Evolutionary conservation across 2,888 invertebrate species (phyloP).

Genomic region (Thyatira batis): DNA sequence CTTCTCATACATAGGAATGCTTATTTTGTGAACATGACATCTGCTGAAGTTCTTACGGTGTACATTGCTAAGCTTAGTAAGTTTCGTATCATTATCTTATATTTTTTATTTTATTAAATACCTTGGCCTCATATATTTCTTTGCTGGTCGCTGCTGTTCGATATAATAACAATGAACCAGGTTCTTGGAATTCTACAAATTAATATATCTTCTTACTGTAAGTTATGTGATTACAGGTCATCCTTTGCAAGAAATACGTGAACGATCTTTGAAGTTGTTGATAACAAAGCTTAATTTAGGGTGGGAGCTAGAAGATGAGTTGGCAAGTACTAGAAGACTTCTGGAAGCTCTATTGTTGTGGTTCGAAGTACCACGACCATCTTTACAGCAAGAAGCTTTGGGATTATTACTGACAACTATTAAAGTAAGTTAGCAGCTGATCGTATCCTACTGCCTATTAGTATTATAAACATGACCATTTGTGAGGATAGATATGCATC

Average conservation of each 20-base stretch:
- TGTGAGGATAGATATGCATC: too few species aligned
- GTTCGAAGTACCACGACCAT: constrained; percentile 81
- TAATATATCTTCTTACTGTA: not conserved
- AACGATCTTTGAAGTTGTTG: constrained; percentile 78
- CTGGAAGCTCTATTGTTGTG: constrained; percentile 83
- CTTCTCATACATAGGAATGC: constrained; percentile 25
- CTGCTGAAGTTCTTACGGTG: constrained; percentile 33
- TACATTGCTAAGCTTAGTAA: constrained; percentile 68
- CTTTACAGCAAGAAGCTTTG: constrained; percentile 81
- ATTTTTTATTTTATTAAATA: too few species aligned
- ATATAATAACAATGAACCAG: too few species aligned
- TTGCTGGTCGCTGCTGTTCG: too few species aligned
- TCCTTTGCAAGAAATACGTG: constrained; percentile 81
- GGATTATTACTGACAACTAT: constrained; percentile 79
- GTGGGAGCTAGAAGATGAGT: constrained; percentile 83
- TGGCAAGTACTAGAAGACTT: constrained; percentile 82
- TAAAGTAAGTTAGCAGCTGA: constrained; percentile 63
- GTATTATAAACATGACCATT: too few species aligned
- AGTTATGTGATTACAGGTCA: constrained; percentile 66
- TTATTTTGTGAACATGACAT: constrained; percentile 30
- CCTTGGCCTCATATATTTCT: too few species aligned
- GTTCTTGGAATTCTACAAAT: too few species aligned
- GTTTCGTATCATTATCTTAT: constrained; percentile 16
- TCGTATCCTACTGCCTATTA: too few species aligned
- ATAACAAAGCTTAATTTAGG: constrained; percentile 85